Conservation (phyloP, 2,113 vertebrate genomes). For the Semnornis frantzii region DNA sequence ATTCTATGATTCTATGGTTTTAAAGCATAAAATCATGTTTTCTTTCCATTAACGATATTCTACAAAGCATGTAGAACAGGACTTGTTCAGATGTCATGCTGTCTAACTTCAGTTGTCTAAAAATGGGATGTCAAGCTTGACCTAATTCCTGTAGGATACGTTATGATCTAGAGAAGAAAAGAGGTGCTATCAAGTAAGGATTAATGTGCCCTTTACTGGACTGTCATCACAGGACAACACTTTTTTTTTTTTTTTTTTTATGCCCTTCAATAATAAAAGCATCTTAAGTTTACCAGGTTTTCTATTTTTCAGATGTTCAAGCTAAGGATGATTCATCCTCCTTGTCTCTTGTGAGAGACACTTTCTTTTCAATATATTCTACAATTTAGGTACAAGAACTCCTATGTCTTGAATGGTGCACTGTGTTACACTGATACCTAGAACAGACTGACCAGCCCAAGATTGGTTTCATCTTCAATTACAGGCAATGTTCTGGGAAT, state of each 20-base stretch:
- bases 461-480: not conserved
- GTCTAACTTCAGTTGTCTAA: not conserved
- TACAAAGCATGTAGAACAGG: not conserved
- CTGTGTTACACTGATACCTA: not conserved
- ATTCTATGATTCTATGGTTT: no score
- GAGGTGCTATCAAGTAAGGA: not conserved
- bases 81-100: not conserved
- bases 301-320: not conserved
- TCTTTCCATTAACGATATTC: not conserved
- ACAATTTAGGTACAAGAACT: not conserved
- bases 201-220: not conserved
- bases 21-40: not conserved
- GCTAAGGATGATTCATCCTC: not conserved
- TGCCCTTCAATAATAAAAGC: not conserved
- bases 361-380: not conserved
- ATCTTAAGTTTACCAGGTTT: rapidly evolving
- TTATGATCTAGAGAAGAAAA: not conserved
- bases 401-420: not conserved
- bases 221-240: not conserved
- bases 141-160: not conserved
- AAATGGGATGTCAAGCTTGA: not conserved
- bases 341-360: not conserved
- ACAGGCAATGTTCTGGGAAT: not conserved
- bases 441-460: not conserved
- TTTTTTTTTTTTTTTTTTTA: not conserved